These are phyloP conservation scores for Malthinus flaveolus DNA, from an alignment of 2,888 invertebrate species.

Conservation along the genomic window DNA sequence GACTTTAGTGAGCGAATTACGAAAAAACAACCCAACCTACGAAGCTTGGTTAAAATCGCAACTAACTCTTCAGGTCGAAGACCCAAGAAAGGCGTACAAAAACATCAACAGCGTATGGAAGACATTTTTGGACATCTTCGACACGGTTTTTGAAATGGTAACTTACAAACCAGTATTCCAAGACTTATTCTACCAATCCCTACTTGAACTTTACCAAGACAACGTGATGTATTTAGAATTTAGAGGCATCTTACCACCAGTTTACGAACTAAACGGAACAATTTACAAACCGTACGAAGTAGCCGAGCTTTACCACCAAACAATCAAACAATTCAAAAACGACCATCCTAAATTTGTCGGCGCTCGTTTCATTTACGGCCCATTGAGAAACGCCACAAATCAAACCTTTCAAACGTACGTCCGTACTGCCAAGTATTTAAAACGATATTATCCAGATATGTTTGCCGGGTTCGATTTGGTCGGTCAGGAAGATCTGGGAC, in stretches of 20 bases:
- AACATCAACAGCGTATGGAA: constrained; percentile 64
- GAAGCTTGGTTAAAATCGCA: constrained; percentile 53
- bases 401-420: constrained; percentile 43
- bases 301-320: constrained; percentile 55
- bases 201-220: constrained; percentile 65
- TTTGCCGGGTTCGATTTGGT: constrained; percentile 82
- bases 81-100: constrained; percentile 58
- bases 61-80: constrained; percentile 60
- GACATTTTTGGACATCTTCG: constrained; percentile 61
- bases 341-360: constrained; percentile 63
- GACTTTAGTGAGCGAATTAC: constrained; percentile 55
- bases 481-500: constrained; percentile 75
- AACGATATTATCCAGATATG: constrained; percentile 62
- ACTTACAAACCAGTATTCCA: constrained; percentile 67
- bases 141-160: constrained; percentile 58
- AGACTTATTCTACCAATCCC: constrained; percentile 66
- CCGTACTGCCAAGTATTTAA: constrained; percentile 41
- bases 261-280: constrained; percentile 71
- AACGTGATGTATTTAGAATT: constrained; percentile 73
- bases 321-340: constrained; percentile 56
- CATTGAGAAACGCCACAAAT: constrained; percentile 53
- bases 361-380: constrained; percentile 64
- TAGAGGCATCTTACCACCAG: constrained; percentile 62
- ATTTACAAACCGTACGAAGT: constrained; percentile 35
- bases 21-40: constrained; percentile 34